phyloP scores from a whole-genome alignment of 2,888 invertebrate species.

The Eremobia ochroleuca region DNA sequence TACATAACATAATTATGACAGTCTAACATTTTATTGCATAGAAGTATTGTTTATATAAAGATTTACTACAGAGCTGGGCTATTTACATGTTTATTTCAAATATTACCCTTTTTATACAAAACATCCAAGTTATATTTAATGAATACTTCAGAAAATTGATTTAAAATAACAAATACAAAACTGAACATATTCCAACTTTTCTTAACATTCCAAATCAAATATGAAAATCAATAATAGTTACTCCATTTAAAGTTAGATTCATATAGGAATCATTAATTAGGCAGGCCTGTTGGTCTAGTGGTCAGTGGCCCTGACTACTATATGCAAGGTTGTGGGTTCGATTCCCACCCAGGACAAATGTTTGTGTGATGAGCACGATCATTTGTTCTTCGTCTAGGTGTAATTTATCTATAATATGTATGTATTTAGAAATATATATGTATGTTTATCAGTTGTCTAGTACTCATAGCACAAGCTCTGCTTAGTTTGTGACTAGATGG shows the following conservation, averaged over 20 bases:
- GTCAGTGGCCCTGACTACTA: too few relatives aligned
- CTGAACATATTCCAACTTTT: not conserved
- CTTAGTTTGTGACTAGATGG: too few relatives aligned
- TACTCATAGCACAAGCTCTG: too few relatives aligned
- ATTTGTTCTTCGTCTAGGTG: too few relatives aligned
- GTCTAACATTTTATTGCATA: not conserved
- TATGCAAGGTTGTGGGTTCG: too few relatives aligned
- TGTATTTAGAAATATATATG: too few relatives aligned
- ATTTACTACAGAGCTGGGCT: slow-evolving; percentile 29
- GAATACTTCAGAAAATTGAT: not conserved
- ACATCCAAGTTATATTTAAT: not conserved
- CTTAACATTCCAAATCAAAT: not conserved
- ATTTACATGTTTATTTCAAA: not conserved
- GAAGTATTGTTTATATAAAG: not conserved
- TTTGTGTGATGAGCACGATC: too few relatives aligned
- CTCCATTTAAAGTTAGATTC: not conserved
- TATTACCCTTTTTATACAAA: not conserved
- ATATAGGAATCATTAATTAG: not conserved
- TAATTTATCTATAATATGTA: too few relatives aligned
- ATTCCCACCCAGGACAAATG: too few relatives aligned
- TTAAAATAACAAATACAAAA: not conserved
- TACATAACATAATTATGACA: not conserved
- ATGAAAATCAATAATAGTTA: not conserved
- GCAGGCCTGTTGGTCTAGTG: too few relatives aligned
- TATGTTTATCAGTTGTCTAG: too few relatives aligned